These are phyloP conservation scores for Pelmatolapia mariae DNA, from an alignment of 2,113 vertebrate genomes.

Conservation along the genomic window DNA sequence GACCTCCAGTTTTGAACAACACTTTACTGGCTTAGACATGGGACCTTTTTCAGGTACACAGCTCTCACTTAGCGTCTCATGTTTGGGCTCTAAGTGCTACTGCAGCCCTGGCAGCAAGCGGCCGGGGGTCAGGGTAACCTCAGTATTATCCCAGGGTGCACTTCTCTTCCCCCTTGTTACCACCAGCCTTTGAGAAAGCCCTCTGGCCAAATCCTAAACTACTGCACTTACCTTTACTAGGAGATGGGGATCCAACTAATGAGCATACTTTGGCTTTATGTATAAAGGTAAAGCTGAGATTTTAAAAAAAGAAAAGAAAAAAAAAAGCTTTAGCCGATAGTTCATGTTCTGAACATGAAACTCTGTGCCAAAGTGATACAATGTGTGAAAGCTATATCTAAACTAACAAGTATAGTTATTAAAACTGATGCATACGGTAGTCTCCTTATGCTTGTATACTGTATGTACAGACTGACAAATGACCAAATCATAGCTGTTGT, in stretches of 20 bases:
- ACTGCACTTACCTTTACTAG: slow-evolving; percentile 43
- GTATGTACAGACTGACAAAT: slow-evolving; percentile 34
- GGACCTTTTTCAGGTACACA: slow-evolving; percentile 34
- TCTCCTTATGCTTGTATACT: background rate
- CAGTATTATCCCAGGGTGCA: slow-evolving; percentile 51
- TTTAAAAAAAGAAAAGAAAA: background rate
- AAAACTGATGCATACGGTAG: background rate
- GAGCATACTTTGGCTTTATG: background rate
- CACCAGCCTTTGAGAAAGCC: slow-evolving; percentile 50
- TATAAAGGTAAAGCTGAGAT: background rate
- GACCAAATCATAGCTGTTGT: slow-evolving; percentile 40
- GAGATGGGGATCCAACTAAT: background rate
- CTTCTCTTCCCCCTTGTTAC: slow-evolving; percentile 36
- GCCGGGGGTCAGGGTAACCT: slow-evolving; percentile 45
- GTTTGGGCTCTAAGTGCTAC: slow-evolving; percentile 21
- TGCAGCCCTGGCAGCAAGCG: slow-evolving; percentile 18
- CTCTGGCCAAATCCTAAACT: slow-evolving; percentile 44
- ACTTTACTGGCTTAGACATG: background rate
- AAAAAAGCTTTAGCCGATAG: background rate
- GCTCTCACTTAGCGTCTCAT: background rate
- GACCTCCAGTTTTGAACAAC: background rate
- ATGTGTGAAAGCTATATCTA: background rate
- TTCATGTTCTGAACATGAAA: slow-evolving; percentile 43
- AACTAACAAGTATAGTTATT: background rate
- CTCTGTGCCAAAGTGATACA: slow-evolving; percentile 59